Conservation (phyloP, 2,797 vertebrate species). For the Rhyacichthys aspro region DNA sequence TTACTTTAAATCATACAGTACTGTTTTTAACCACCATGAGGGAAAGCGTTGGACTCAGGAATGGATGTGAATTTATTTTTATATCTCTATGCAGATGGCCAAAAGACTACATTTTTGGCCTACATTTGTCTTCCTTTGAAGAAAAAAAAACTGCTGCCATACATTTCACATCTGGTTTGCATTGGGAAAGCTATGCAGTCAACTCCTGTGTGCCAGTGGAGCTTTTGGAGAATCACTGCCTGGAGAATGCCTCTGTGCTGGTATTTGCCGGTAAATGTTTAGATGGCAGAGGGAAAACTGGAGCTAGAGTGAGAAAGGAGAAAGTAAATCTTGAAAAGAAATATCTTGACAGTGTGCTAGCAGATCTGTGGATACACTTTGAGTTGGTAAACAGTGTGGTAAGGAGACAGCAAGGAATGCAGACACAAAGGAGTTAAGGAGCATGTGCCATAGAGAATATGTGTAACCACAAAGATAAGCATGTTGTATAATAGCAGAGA, state of each 20-base stretch:
- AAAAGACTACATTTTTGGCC: conserved; percentile 72
- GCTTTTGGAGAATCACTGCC: conserved; percentile 74
- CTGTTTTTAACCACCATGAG: conserved; percentile 57
- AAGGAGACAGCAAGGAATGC: conserved; percentile 39
- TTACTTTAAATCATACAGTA: conserved; percentile 69
- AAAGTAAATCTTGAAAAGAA: conserved; percentile 44
- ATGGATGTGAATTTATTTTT: conserved; percentile 70
- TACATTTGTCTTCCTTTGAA: conserved; percentile 77
- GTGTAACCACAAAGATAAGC: conserved; percentile 14
- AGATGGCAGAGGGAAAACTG: conserved; percentile 57
- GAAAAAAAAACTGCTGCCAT: conserved; percentile 72
- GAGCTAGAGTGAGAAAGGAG: conserved; percentile 46
- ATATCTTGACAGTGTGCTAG: conserved; percentile 24
- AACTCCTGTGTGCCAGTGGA: conserved; percentile 79
- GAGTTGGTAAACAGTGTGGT: conserved; percentile 36
- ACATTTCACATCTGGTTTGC: conserved; percentile 87
- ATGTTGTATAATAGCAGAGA: conserved; percentile 1
- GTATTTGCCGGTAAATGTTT: conserved; percentile 74
- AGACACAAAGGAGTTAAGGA: conserved; percentile 29
- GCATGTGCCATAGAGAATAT: conserved; percentile 21
- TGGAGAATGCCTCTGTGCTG: conserved; percentile 69
- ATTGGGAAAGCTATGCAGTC: conserved; percentile 84
- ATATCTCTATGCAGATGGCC: conserved; percentile 62
- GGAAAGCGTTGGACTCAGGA: conserved; percentile 53
- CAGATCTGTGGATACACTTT: conserved; percentile 35